phyloP scores from a whole-genome alignment of 2,888 invertebrate species.

The Amphipoea lucens region DNA sequence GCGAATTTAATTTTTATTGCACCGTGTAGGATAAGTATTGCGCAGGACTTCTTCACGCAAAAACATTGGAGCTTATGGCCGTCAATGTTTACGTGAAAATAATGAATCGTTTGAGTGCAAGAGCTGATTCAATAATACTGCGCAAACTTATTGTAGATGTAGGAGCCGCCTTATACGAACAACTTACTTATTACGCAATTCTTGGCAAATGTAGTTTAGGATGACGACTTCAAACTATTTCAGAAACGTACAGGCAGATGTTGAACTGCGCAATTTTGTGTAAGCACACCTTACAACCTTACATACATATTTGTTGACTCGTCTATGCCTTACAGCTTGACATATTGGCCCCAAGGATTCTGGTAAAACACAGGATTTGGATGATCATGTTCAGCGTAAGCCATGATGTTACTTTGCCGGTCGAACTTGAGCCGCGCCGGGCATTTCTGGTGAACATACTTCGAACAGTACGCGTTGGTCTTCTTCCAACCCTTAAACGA shows the following conservation, averaged over 20 bases:
- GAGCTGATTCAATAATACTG: too few species aligned
- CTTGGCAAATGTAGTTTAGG: too few species aligned
- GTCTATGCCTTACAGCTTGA: background rate
- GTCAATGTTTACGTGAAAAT: too few species aligned
- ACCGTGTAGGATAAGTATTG: background rate
- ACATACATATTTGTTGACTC: background rate
- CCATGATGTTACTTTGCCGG: slow-evolving; percentile 23
- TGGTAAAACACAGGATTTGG: slow-evolving; percentile 19
- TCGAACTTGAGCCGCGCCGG: slow-evolving; percentile 46
- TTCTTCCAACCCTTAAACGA: slow-evolving; percentile 45
- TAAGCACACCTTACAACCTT: too few species aligned
- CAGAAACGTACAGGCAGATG: background rate
- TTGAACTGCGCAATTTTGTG: background rate
- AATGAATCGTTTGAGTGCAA: too few species aligned
- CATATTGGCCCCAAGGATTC: slow-evolving; percentile 25
- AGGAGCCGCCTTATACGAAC: too few species aligned
- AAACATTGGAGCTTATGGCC: too few species aligned
- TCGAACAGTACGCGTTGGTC: slow-evolving; percentile 52
- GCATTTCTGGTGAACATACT: slow-evolving; percentile 44
- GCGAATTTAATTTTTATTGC: background rate
- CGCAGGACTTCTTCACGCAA: too few species aligned
- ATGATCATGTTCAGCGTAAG: slow-evolving; percentile 44
- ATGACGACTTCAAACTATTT: too few species aligned
- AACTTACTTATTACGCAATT: too few species aligned
- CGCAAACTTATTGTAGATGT: too few species aligned